Evolutionary conservation across 2,113 vertebrate genomes (phyloP).

Genomic region (Recurvirostra avosetta): DNA sequence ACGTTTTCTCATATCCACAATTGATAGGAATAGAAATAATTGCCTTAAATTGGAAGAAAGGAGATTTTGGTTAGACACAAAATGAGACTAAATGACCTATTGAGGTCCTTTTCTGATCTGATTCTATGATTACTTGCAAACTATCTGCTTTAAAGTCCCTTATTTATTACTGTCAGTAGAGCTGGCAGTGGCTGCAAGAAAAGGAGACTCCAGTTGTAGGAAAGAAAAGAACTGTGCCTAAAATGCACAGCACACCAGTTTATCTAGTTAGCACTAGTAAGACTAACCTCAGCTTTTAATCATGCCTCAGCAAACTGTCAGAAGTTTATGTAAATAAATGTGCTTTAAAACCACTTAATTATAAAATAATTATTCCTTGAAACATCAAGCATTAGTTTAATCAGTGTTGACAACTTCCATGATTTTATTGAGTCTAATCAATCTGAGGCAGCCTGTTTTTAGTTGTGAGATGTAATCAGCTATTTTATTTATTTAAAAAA

Average conservation of each 20-base stretch:
- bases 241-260: neutral
- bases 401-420: neutral
- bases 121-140: neutral
- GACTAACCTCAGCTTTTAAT: constrained; percentile 39
- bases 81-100: neutral
- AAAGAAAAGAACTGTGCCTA: neutral
- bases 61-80: neutral
- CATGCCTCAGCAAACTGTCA: neutral
- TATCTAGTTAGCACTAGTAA: neutral
- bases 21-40: neutral
- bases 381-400: constrained; percentile 22
- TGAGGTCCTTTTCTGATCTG: neutral
- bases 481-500: neutral
- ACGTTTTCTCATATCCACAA: neutral
- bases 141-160: neutral
- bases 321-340: constrained; percentile 12
- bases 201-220: neutral
- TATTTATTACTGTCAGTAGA: neutral
- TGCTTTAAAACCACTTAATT: constrained; percentile 10
- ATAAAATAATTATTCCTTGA: constrained; percentile 22
- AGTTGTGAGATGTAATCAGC: neutral
- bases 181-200: neutral
- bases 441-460: neutral
- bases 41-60: neutral
- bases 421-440: constrained; percentile 19